These are phyloP conservation scores for Sula dactylatra DNA, from an alignment of 2,113 vertebrate species.

Conservation along the genomic window DNA sequence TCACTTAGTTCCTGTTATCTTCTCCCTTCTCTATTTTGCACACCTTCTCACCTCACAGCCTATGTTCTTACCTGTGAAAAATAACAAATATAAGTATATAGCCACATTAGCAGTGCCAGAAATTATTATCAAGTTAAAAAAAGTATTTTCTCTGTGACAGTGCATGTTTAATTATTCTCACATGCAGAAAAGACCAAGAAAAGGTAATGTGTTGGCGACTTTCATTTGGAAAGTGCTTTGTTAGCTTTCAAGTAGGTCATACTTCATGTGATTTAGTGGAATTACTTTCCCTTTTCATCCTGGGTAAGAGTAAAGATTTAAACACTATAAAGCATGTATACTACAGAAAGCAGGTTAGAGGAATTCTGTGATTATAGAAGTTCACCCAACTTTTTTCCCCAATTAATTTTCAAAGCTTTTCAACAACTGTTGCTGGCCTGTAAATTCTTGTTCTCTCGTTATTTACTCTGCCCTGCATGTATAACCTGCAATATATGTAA, in stretches of 20 bases:
- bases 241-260: constrained; percentile 25
- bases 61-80: not conserved
- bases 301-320: not conserved
- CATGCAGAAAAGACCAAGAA: not conserved
- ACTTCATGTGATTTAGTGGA: not conserved
- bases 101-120: not conserved
- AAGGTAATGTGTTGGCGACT: not conserved
- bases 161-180: not conserved
- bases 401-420: constrained; percentile 56
- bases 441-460: constrained; percentile 14
- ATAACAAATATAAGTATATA: not conserved
- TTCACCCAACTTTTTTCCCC: not conserved
- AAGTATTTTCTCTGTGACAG: not conserved
- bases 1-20: not conserved
- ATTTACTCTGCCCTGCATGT: not conserved
- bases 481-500: not conserved
- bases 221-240: not conserved
- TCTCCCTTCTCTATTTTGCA: not conserved
- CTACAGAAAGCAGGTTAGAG: constrained; percentile 41
- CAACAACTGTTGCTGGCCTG: not conserved
- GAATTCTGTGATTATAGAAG: constrained; percentile 24
- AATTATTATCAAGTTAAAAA: not conserved
- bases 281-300: not conserved
- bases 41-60: not conserved
- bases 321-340: not conserved